phyloP scores from a whole-genome alignment of 2,113 vertebrate species.

The Sceloporus undulatus region DNA sequence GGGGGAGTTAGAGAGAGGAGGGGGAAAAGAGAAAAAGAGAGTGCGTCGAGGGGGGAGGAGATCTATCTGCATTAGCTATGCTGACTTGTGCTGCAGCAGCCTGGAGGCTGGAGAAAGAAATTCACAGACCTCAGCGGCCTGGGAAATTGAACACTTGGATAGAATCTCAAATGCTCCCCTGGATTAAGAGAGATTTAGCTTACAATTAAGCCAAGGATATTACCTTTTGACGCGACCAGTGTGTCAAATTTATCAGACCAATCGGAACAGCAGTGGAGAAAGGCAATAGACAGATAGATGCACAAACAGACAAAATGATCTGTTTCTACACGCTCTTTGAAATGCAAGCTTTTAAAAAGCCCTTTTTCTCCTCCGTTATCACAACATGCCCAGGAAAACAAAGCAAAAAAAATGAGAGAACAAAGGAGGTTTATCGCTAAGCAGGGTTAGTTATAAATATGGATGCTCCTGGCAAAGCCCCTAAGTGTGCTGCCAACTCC shows the following conservation, averaged over 20 bases:
- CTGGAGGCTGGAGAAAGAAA: conserved; percentile 82
- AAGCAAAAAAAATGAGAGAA: conserved; percentile 55
- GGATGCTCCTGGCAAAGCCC: background rate
- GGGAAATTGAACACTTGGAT: conserved; percentile 77
- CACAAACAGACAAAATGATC: background rate
- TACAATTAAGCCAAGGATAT: conserved; percentile 91
- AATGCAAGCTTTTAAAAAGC: conserved; percentile 39
- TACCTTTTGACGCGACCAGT: conserved; percentile 88
- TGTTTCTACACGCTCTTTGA: conserved; percentile 45
- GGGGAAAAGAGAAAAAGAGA: conserved; percentile 40
- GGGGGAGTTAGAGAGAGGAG: conserved; percentile 48
- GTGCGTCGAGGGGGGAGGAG: conserved; percentile 45
- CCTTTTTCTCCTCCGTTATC: no score
- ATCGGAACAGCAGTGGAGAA: conserved; percentile 75
- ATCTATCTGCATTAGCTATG: conserved; percentile 85
- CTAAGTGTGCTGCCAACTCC: background rate
- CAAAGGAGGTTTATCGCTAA: conserved; percentile 48
- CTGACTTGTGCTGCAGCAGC: conserved; percentile 88
- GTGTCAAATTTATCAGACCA: conserved; percentile 84
- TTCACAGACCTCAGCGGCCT: conserved; percentile 80
- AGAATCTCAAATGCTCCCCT: conserved; percentile 89
- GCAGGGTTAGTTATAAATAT: conserved; percentile 32
- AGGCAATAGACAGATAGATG: conserved; percentile 63
- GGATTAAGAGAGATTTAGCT: conserved; percentile 91
- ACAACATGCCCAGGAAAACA: conserved; percentile 7